Base-by-base conservation (phyloP, 1,140 invertebrate species). In the Scylla paramamosain region DNA sequence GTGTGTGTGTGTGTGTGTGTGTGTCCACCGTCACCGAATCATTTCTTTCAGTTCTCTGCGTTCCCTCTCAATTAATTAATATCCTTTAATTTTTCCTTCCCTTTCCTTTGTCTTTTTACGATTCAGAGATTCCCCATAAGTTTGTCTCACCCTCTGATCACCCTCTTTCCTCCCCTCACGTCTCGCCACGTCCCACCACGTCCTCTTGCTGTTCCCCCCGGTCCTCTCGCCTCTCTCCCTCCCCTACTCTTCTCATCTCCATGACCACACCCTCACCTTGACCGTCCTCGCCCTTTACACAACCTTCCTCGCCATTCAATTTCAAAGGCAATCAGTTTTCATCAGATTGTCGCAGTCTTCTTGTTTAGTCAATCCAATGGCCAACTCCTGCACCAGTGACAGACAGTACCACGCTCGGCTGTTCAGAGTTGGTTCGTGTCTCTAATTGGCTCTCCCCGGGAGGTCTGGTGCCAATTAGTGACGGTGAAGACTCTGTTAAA, bases 1-100 rank as follows among this genome's bases (percentile, higher is more conserved):
- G 39, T 87, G 52, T 59, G 52, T 59, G 52, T 59, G 52, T 59
- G 67, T 77, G 67, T 77, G 67, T 77, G 67, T 77, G 67, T 77
- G 12, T 20, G 12, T 20, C 3, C 10, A 12, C 52, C 52, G 52
- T 59, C 52, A 59, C 16, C 52, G 10, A 59, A 77, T n/a, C 20
- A n/a, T 77, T 77, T 77, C 67, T 77, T 77, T 77, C 52, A 77
- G 67, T n/a, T 77, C 67, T 77, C n/a, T 77, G n/a, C 52, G 52
- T n/a, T n/a, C n/a, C 67, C 67, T 25, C n/a, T 77, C 25, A 25
- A 77, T 77, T 77, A n/a, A 7, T n/a, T 77, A 77, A n/a, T 77
- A 59, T 59, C 52, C 67, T 77, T n/a, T n/a, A 7, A 77, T 77
- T 77, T 16, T 77, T n/a, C 67, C 67, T 77, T 77, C 67, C 67